Evolutionary conservation across 2,888 invertebrate species (phyloP).

Genomic region (Lasius fuliginosus): DNA sequence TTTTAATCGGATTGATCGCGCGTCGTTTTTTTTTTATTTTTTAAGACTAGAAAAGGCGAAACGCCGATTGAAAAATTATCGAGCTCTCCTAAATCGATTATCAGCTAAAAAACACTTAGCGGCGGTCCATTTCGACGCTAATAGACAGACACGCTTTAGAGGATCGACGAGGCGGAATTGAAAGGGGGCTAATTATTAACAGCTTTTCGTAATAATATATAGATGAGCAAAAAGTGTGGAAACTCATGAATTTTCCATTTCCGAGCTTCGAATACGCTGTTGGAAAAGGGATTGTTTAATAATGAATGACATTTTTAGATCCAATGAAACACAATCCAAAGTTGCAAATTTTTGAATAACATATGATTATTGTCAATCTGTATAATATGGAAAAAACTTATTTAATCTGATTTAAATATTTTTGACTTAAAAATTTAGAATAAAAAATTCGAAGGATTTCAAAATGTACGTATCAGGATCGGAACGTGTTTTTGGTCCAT

Average conservation of each 20-base stretch:
- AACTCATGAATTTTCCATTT: background rate
- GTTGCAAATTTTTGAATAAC: background rate
- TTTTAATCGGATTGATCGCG: conserved; percentile 29
- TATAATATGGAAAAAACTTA: background rate
- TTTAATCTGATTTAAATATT: too few relatives aligned
- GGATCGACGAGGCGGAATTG: background rate
- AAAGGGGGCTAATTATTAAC: conserved; percentile 41
- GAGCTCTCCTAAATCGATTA: conserved; percentile 45
- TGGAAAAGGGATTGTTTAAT: background rate
- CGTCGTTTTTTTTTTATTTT: background rate
- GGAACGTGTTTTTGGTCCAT: conserved; percentile 17
- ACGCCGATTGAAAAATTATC: conserved; percentile 38
- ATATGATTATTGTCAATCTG: background rate
- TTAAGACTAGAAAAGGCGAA: conserved; percentile 23
- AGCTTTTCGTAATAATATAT: conserved; percentile 20
- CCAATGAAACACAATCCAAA: background rate
- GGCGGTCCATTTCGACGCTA: conserved; percentile 35
- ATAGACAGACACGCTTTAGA: conserved; percentile 19
- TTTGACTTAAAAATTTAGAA: too few relatives aligned
- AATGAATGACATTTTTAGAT: background rate
- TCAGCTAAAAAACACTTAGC: conserved; percentile 46
- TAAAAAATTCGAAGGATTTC: background rate
- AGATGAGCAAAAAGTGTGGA: background rate
- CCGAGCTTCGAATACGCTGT: background rate
- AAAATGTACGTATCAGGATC: background rate